phyloP scores from a whole-genome alignment of 2,888 invertebrate genomes.

The Sinohyriopsis cumingii region DNA sequence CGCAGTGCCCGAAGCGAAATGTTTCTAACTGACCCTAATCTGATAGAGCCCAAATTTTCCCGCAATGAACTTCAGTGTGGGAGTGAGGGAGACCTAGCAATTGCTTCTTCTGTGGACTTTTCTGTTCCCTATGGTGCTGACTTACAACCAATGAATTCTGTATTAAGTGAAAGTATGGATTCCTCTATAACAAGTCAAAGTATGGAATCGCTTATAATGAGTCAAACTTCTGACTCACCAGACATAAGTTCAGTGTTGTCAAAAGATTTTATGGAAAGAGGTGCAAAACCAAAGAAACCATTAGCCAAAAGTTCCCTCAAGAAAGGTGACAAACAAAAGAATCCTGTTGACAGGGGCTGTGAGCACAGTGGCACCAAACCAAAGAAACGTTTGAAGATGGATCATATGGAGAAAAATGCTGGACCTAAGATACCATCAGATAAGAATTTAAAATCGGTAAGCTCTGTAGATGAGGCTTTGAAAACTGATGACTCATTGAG shows the following conservation, averaged over 20 bases:
- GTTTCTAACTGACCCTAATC: constrained; percentile 25
- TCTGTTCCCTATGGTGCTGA: constrained; percentile 13
- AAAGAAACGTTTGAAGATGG: too few relatives aligned
- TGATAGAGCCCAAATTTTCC: constrained; percentile 4
- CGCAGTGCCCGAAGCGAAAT: constrained; percentile 54
- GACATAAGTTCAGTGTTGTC: too few relatives aligned
- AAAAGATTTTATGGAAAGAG: neutral
- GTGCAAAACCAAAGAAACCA: constrained; percentile 6
- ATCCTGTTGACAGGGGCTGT: too few relatives aligned
- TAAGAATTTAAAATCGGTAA: too few relatives aligned
- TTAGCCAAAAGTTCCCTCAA: constrained; percentile 3
- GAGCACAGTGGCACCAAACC: too few relatives aligned
- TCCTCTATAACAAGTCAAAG: neutral
- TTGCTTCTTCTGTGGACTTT: constrained; percentile 17
- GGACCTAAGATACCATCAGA: too few relatives aligned
- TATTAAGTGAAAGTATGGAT: constrained; percentile 11
- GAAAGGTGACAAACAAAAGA: constrained; percentile 5
- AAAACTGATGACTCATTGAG: too few relatives aligned
- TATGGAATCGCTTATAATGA: too few relatives aligned
- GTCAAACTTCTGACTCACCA: too few relatives aligned
- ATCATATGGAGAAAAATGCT: too few relatives aligned
- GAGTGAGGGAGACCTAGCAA: constrained; percentile 32
- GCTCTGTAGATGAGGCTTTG: too few relatives aligned
- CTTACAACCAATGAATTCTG: too few relatives aligned
- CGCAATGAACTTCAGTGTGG: constrained; percentile 1